A percentile compares a stretch with the other conserved stretches of the same genome.
Evolutionary conservation across 2,797 vertebrate genomes (phyloP).

Genomic region (Dromococcyx pavoninus): DNA sequence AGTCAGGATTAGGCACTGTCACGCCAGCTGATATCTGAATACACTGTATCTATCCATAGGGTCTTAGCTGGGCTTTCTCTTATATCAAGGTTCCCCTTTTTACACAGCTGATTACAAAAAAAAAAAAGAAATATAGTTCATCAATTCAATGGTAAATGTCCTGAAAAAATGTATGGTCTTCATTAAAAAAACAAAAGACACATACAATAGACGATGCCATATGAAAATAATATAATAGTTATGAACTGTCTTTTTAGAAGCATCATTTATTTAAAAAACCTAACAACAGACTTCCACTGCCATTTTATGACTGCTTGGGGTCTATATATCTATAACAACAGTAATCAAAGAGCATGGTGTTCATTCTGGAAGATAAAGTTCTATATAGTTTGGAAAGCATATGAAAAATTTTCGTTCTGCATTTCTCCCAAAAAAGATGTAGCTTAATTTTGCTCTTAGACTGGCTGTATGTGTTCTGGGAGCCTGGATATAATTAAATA

Average conservation of each 20-base stretch:
- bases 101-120: neutral
- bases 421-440: neutral
- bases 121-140: too few relatives aligned
- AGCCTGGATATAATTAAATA: neutral
- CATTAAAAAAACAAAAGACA: neutral
- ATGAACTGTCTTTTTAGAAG: neutral
- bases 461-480: neutral
- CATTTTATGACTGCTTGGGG: neutral
- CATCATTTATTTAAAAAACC: neutral
- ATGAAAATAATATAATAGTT: neutral
- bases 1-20: conserved; percentile 67
- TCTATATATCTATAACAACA: neutral
- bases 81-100: neutral
- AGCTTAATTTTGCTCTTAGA: neutral
- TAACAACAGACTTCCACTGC: neutral
- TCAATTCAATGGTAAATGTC: neutral
- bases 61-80: conserved; percentile 9
- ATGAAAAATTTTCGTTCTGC: neutral
- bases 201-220: neutral
- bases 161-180: neutral
- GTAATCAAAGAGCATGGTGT: neutral
- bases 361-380: conserved; percentile 9
- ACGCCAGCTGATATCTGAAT: conserved; percentile 70
- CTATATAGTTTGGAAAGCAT: neutral
- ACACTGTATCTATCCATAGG: conserved; percentile 4